Percentiles rank a stretch among this genome's conserved stretches.
phyloP scores from a whole-genome alignment of 2,888 invertebrate genomes.

The Lathronympha strigana region DNA sequence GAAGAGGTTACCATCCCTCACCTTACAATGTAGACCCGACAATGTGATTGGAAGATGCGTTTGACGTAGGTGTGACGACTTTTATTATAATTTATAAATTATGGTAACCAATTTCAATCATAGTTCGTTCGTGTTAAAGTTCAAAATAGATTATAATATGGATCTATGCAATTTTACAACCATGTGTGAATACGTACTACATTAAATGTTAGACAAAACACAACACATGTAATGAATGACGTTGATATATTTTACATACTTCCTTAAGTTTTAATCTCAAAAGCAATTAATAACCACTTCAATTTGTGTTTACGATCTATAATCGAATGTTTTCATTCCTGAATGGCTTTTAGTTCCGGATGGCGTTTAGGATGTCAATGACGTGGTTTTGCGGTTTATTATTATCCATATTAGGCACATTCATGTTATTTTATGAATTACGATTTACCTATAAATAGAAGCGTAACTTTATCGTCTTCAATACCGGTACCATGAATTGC shows the following conservation, averaged over 20 bases:
- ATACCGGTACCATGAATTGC: too few relatives aligned
- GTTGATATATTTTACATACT: not conserved
- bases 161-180: too few relatives aligned
- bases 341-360: slow-evolving; percentile 3
- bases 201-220: too few relatives aligned
- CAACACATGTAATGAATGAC: not conserved
- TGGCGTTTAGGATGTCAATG: slow-evolving; percentile 17
- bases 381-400: slow-evolving; percentile 11
- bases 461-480: not conserved
- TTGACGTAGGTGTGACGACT: too few relatives aligned
- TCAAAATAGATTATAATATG: too few relatives aligned
- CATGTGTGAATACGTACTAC: too few relatives aligned
- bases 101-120: too few relatives aligned
- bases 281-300: not conserved
- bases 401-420: not conserved
- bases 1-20: too few relatives aligned
- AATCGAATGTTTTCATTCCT: slow-evolving; percentile 8
- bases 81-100: too few relatives aligned
- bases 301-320: slow-evolving; percentile 8
- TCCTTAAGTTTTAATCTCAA: not conserved
- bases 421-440: not conserved
- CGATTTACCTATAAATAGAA: not conserved
- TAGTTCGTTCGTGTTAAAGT: too few relatives aligned
- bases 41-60: too few relatives aligned
- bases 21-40: too few relatives aligned